Conservation (phyloP, 2,888 invertebrate genomes). For the Lucinisca nassula region DNA sequence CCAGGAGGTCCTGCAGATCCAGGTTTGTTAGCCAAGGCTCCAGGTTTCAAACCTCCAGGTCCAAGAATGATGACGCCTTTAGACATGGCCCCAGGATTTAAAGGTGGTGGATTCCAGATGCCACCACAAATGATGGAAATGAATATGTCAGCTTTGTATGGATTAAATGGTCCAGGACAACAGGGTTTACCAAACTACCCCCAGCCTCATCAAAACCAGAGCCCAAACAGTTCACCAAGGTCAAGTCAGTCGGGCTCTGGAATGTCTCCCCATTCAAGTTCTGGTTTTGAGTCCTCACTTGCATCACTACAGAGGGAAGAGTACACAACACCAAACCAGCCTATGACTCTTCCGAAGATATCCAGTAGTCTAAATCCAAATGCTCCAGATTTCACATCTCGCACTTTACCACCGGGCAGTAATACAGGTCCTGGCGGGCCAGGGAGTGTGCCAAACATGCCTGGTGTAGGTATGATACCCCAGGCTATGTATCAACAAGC, state of each 20-base stretch:
- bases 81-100: conserved; percentile 61
- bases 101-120: conserved; percentile 35
- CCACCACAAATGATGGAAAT: conserved; percentile 58
- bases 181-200: conserved; percentile 46
- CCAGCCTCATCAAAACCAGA: conserved; percentile 68
- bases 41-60: conserved; percentile 85
- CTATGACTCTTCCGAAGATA: conserved; percentile 88
- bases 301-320: conserved; percentile 81
- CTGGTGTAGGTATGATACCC: conserved; percentile 37
- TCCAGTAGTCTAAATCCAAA: conserved; percentile 92
- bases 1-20: conserved; percentile 74
- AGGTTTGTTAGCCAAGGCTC: conserved; percentile 87
- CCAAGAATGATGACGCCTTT: conserved; percentile 69
- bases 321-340: conserved; percentile 86
- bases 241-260: conserved; percentile 74
- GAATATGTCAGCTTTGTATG: conserved; percentile 58
- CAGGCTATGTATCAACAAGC: conserved; percentile 74
- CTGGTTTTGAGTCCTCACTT: conserved; percentile 65
- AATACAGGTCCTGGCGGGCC: conserved; percentile 30
- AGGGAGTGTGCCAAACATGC: conserved; percentile 49
- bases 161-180: neutral
- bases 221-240: conserved; percentile 77
- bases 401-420: conserved; percentile 34
- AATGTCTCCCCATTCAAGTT: conserved; percentile 66
- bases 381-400: conserved; percentile 93